phyloP scores from a whole-genome alignment of 2,113 vertebrate genomes.

The Paralichthys olivaceus region DNA sequence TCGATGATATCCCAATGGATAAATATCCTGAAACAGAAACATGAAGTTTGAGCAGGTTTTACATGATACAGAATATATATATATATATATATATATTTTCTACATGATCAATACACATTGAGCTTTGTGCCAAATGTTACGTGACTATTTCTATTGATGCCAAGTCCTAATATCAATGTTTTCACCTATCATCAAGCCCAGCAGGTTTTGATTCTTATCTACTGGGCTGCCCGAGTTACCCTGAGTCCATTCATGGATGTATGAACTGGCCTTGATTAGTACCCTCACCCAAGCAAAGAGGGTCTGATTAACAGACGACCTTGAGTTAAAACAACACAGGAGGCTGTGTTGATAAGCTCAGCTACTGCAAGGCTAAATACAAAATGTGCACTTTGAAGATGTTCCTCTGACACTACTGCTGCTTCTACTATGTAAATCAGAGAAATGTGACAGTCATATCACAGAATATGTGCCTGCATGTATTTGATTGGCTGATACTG shows the following conservation, averaged over 20 bases:
- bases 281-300: not conserved
- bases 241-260: not conserved
- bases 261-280: not conserved
- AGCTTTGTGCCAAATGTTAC: not conserved
- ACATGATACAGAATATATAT: not conserved
- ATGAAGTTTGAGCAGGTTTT: not conserved
- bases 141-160: not conserved
- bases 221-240: not conserved
- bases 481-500: too few relatives aligned
- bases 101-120: not conserved
- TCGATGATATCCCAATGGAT: constrained; percentile 82
- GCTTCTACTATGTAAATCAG: too few relatives aligned
- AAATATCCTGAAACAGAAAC: constrained; percentile 81
- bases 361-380: too few relatives aligned
- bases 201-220: not conserved
- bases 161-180: not conserved
- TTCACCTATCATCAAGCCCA: not conserved
- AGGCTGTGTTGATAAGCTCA: too few relatives aligned
- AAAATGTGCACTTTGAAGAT: too few relatives aligned
- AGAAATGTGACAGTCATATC: too few relatives aligned
- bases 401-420: too few relatives aligned
- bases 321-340: not conserved
- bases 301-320: not conserved
- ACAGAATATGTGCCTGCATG: too few relatives aligned
- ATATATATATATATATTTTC: too few relatives aligned